Evolutionary conservation across 1,140 invertebrate genomes (phyloP), one percentile per base, ranked within the genome.

Genomic region (Drosophila tani): DNA sequence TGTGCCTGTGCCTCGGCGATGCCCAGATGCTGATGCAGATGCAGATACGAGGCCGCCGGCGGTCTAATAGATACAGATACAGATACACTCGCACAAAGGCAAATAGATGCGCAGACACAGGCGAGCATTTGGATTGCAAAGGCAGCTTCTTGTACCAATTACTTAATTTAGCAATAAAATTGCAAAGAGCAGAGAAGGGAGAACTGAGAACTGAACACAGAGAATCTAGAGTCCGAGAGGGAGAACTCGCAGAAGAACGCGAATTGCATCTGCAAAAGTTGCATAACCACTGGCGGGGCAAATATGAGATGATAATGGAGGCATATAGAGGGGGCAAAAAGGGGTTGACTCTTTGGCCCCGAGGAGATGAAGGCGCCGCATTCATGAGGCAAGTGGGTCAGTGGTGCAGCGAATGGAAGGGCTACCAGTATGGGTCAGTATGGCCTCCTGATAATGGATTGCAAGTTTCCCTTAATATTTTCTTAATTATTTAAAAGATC

Each of bases 131-230:
- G n/a, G n/a, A n/a, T n/a, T n/a, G 40, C 50, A 45, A 43, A 38
- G 53, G 74, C 66, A 41, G 65, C 58, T 73, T 70, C 71, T 75
- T 88, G 77, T 46, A 87, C 65, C 81, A 87, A 87, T 88, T 88
- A 88, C 85, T 87, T 84, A 88, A 87, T 87, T 88, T 87, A 81
- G 84, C 84, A 88, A 87, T 77, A 86, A 86, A 75, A 86, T 59
- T 71, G 78, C 75, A 40, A 63, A 86, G 65, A 84, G 50, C 75
- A 29, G 27, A 51, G 51, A 55, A 21, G 5, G 4, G 6, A 38
- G 51, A 63, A 14, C 5, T 5, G 6, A 38, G 51, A 55, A 21
- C 32, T 1, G 7, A 74, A 45, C 29, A 55, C 32, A n/a, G 53
- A 38, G 53, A 63, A 55, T 55, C 19, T 40, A 55, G 8, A 55